Evolutionary conservation across 2,797 vertebrate genomes (phyloP), one percentile per base, ranked within the genome.

Genomic region (Microctenopoma lineatum): DNA sequence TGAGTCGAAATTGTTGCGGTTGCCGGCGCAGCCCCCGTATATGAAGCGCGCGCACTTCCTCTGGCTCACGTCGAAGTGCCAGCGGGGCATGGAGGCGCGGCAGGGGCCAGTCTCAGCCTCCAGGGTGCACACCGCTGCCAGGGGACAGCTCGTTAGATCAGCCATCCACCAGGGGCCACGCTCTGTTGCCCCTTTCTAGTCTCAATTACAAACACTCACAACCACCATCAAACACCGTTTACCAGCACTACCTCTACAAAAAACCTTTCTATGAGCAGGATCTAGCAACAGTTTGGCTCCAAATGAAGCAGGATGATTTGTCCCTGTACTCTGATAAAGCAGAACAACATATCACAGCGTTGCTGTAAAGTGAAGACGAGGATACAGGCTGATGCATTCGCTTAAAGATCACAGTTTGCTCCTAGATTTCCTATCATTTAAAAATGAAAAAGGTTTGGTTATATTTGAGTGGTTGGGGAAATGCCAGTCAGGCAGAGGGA

Each of bases 1-100:
- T 75, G 97, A 96, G 94, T 97, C 95, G 96, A 99, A 99, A 96
- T 98, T 99, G 96, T 99, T 99, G 95, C 96, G 95, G 95, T 99
- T 99, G 93, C 97, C 97, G 83, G 94, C 96, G 62, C 98, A 99
- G 96, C 98, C 98, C 88, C 98, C 98, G 79, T 98, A 98, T 90
- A 96, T 94, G 96, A 99, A 99, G 90, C 92, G 96, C 89, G 95
- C 79, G 69, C 98, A 99, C 86, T 96, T 98, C 94, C 92, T 95
- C 94, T 95, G 95, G 93, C 90, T 92, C 88, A 93, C 67, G 93
- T 98, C 93, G 93, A 97, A 99, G 95, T 96, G 96, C 97, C 98
- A 99, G 91, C 97, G 97, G 75, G 95, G 95, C 95, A 97, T 96
- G 93, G 95, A 95, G 89, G 97, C 97, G 27, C 95, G 95, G 94